A percentile compares a stretch with the other conserved stretches of the same genome.
Conservation (phyloP, 1,140 invertebrate genomes). For the Apocrypta bakeri region DNA sequence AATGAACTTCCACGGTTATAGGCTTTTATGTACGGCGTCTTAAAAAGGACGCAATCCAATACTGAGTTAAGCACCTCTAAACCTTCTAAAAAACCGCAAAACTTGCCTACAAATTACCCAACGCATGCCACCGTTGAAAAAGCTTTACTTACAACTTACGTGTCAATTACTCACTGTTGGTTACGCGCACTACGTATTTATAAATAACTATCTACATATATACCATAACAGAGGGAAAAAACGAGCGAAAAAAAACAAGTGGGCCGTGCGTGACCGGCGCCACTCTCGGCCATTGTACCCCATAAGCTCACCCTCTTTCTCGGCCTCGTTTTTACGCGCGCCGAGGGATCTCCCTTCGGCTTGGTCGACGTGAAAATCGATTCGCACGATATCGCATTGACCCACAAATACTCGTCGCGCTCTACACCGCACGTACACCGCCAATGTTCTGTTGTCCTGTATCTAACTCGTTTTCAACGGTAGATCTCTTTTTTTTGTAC, state of each 20-base stretch:
- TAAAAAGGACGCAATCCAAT: no score
- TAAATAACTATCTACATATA: not conserved
- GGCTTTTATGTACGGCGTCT: no score
- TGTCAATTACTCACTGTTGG: not conserved
- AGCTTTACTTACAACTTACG: not conserved
- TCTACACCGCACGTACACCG: not conserved
- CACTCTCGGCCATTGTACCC: not conserved
- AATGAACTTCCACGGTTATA: no score
- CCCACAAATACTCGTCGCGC: conserved; percentile 32
- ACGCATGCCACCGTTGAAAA: not conserved
- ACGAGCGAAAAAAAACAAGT: not conserved
- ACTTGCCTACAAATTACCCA: not conserved
- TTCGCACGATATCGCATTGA: conserved; percentile 46
- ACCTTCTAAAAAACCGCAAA: not conserved
- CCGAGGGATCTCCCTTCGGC: no score
- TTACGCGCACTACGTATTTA: not conserved
- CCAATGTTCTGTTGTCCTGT: not conserved
- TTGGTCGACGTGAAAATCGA: conserved; percentile 28
- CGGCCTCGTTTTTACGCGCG: not conserved
- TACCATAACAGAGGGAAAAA: not conserved
- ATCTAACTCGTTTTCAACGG: conserved; percentile 4
- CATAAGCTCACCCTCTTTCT: not conserved
- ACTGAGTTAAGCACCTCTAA: no score
- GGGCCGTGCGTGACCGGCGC: not conserved
- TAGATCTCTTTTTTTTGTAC: no score